Evolutionary conservation across 1,140 invertebrate species (phyloP), one percentile per base, ranked within the genome.

Genomic region (Holcopasites calliopsidis): DNA sequence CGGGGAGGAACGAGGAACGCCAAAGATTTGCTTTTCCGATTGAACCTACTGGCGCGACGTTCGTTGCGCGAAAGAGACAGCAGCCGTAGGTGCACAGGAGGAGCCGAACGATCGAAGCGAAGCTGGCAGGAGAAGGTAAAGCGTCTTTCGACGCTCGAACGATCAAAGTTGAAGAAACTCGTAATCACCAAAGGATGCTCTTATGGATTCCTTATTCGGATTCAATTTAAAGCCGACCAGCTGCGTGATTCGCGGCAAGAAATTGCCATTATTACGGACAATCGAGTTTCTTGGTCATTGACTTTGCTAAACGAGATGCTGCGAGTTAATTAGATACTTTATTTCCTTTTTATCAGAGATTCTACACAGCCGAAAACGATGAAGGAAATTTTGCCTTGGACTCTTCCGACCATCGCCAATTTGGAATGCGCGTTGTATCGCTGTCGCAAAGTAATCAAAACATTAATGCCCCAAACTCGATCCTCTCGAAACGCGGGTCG

Each of bases 1-100:
- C 64, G 76, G 71, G 31, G 55, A 74, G 73, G 65, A 76, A 76
- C 10, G 62, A 61, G 76, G 73, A 68, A 80, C 35, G 79, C 78
- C 78, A 83, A 89, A 91, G 89, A 90, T 91, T 91, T 91, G 89
- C 89, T 90, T 90, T 90, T 89, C 86, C 87, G 89, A 91, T 91
- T 90, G 89, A 90, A 86, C 86, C 54, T 85, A 79, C 57, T 84
- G 42, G 42, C 84, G 76, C 85, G 77, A 70, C 76, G 62, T 44
- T 44, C 52, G 72, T 31, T 31, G 71, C 1, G 47, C 38, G 31
- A 66, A 65, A 57, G 60, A 44, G 70, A 72, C 70, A 44, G 38
- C 23, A 26, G 47, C 8, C 21, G 50, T 10, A 13, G 42, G 18
- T 11, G 47, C 26, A 31, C 18, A 38, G 75, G 40, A 55, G 47